Base-by-base conservation (phyloP, 2,888 invertebrate genomes). In the Epinotia ramella region DNA sequence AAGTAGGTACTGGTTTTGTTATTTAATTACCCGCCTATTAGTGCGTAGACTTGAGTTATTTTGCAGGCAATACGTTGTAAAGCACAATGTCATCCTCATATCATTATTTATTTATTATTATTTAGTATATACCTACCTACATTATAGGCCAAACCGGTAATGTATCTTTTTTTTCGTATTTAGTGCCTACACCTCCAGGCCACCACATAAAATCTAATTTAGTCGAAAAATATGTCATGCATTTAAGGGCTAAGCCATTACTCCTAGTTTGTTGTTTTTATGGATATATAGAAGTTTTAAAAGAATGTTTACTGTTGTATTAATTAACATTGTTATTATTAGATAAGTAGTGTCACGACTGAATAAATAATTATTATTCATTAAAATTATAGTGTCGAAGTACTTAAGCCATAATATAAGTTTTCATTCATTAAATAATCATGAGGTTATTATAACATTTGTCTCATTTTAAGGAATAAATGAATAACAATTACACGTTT, bases 311-410 rank as follows among this genome's bases (percentile, higher is more conserved):
- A 71, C 59, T 71, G 70, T 75, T 70, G 60, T 44, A 75, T 65
- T 75, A 18, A 75, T 66, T 75, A 64, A 63, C 67, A 75, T 66
- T 75, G 76, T 78, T 76, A 77, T 73, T 81, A 78, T 78, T 83
- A 80, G 79, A 75, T 81, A 77, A 79, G 79, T 80, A 78, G 78
- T 78, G 79, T 81, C 81, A 81, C 81, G 84, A 82, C 84, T 83
- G 84, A 84, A 76, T 79, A 78, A 78, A 78, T 78, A 78, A 57
- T 68, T 59, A 68, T 80, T 73, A 66, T 77, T 82, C 53, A 53
- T 53, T 53, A 53, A 53, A 79, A 77, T 77, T 82, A 79, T 81
- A 80, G 80, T 77, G 79, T 80, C 33, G 78, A 79, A 78, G 73
- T 81, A 28, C 24, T 28, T 28, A 77, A 78, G 70, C 69, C 73